Conservation (phyloP, 2,888 invertebrate species). For the Mimumesa dahlbomi region DNA sequence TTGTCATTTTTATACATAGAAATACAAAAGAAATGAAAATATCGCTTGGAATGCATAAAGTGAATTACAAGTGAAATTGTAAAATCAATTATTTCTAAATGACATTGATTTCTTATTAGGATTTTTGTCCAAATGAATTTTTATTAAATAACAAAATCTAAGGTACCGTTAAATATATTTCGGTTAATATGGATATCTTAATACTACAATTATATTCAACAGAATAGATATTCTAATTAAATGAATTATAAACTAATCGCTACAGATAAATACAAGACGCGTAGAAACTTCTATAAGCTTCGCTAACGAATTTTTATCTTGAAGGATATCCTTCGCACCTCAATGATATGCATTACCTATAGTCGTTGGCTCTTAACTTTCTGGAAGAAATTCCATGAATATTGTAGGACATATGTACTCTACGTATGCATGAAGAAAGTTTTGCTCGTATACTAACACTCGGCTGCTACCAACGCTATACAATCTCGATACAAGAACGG, state of each 20-base stretch:
- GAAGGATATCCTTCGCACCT: conserved; percentile 26
- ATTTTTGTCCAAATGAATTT: too few relatives aligned
- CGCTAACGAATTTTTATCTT: conserved; percentile 35
- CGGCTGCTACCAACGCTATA: conserved; percentile 29
- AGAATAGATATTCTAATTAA: too few relatives aligned
- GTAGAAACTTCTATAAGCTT: conserved; percentile 5
- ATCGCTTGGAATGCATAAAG: too few relatives aligned
- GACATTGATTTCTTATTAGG: too few relatives aligned
- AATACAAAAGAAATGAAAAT: too few relatives aligned
- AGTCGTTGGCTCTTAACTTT: conserved; percentile 52
- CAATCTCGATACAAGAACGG: conserved; percentile 49
- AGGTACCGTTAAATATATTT: too few relatives aligned
- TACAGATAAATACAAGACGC: neutral
- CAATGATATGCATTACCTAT: conserved; percentile 14
- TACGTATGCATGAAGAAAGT: conserved; percentile 67
- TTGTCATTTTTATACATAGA: too few relatives aligned
- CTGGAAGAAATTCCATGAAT: conserved; percentile 64
- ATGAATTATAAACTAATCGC: neutral
- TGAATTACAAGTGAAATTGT: too few relatives aligned
- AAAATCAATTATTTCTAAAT: too few relatives aligned
- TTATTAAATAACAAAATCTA: too few relatives aligned
- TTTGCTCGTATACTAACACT: conserved; percentile 37
- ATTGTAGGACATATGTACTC: conserved; percentile 57
- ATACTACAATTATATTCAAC: too few relatives aligned
- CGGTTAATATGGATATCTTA: too few relatives aligned